Base-by-base conservation (phyloP, 2,888 invertebrate genomes). In the Hyposoter dolosus region DNA sequence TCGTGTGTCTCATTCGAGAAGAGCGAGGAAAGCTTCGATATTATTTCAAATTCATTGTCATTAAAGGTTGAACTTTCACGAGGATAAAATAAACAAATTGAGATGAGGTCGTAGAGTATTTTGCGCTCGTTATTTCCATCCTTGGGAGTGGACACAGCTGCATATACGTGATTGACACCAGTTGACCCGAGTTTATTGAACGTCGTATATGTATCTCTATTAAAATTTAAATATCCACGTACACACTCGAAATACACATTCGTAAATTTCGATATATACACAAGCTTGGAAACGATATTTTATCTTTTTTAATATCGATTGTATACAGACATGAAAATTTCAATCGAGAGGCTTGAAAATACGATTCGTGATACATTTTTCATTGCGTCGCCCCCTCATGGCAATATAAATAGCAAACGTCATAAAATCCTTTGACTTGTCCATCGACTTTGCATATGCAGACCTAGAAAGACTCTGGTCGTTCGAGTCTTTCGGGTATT, bases 121-220 rank as follows among this genome's bases (percentile, higher is more conserved):
- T 85, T 12, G 85, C 82, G 85, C 65, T 43, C 80, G 83, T 60
- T 81, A 40, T 81, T 68, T 83, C 83, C 35, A 81, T 60, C 53
- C 74, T 76, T 63, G 69, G 53, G 56, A 77, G 87, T 89, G 87
- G 89, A 88, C 90, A 90, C 93, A 93, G 91, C 92, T 92, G 86
- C 86, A 43, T 63, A 47, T 40, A 63, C 72, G 72, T 78, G 90
- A 86, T 93, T 93, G 90, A 93, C 93, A 90, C 90, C 90, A 91
- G 90, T 93, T 93, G 90, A 93, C 92, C 92, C 89, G 84, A 53
- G 86, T 82, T 91, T 91, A 91, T 92, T 91, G 89, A 90, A 90
- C 89, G 87, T 88, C 88, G 79, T 87, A 88, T 88, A 82, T 74
- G 63, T 56, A 60, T 35, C 60, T 56, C 15, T 50, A 35, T 15